Evolutionary conservation across 2,888 invertebrate species (phyloP).

Genomic region (Drosophila kanekoi): DNA sequence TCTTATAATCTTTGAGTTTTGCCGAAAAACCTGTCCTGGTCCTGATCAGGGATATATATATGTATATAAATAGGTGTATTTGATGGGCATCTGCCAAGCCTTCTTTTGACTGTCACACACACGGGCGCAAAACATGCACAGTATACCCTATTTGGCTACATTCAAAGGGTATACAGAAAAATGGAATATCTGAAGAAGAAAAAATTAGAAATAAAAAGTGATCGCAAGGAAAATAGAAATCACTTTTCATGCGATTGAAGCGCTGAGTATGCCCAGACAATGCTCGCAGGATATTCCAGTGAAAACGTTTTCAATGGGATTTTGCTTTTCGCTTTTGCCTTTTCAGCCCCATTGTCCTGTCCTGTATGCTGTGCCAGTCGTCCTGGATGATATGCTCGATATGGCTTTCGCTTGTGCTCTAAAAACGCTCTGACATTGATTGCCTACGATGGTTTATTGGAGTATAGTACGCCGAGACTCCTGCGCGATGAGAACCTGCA

Average conservation of each 20-base stretch:
- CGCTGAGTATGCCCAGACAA: slow-evolving; percentile 46
- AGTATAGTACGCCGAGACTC: neutral
- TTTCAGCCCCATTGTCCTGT: slow-evolving; percentile 37
- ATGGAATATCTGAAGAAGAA: neutral
- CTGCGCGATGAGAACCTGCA: slow-evolving; percentile 37
- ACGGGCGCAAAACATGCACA: no score
- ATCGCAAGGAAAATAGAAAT: slow-evolving; percentile 43
- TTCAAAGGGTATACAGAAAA: no score
- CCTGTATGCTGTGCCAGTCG: neutral
- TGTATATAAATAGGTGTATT: no score
- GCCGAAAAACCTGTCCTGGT: no score
- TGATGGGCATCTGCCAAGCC: no score
- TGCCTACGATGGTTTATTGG: slow-evolving; percentile 70
- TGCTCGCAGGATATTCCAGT: slow-evolving; percentile 63
- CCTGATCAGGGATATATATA: no score
- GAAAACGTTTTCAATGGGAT: slow-evolving; percentile 65
- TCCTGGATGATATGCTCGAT: slow-evolving; percentile 24
- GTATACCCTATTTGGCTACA: no score
- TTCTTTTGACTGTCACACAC: no score
- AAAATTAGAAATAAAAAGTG: neutral
- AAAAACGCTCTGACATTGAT: slow-evolving; percentile 72
- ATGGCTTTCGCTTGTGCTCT: slow-evolving; percentile 66
- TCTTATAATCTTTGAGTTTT: no score
- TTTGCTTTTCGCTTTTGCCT: slow-evolving; percentile 40
- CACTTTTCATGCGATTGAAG: slow-evolving; percentile 64